phyloP scores from a whole-genome alignment of 2,113 vertebrate genomes.

The Phyllostomus hastatus region DNA sequence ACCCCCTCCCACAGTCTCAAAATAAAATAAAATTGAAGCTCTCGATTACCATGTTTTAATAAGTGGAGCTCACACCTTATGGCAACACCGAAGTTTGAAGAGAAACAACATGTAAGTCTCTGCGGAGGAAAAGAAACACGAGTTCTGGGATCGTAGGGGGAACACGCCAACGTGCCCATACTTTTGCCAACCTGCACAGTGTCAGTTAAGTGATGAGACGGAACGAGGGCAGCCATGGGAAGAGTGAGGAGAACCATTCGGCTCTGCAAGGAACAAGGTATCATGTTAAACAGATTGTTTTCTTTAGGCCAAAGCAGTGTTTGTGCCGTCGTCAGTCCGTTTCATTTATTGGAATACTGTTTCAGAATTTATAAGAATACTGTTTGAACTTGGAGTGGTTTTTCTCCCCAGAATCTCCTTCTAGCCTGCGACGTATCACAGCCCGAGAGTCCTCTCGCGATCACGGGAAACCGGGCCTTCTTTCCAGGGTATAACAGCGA shows the following conservation, averaged over 20 bases:
- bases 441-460: background rate
- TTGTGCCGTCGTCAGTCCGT: background rate
- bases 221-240: background rate
- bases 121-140: background rate
- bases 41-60: background rate
- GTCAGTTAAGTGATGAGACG: background rate
- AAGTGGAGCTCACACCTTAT: background rate
- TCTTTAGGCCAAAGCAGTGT: background rate
- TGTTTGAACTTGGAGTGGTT: background rate
- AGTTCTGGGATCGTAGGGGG: background rate
- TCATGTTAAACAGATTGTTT: background rate
- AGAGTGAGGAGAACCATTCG: background rate
- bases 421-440: background rate
- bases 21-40: slow-evolving; percentile 9
- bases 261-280: background rate
- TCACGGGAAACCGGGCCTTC: background rate
- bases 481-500: background rate
- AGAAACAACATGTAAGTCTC: slow-evolving; percentile 21
- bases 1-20: background rate
- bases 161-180: background rate
- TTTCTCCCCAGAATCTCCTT: background rate
- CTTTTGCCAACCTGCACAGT: background rate
- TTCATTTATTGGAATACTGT: slow-evolving; percentile 9
- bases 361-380: too few relatives aligned
- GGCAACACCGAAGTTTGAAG: background rate